A percentile compares a stretch with the other conserved stretches of the same genome.
Evolutionary conservation across 1,140 invertebrate species (phyloP).

Genomic region (Linepithema humile): DNA sequence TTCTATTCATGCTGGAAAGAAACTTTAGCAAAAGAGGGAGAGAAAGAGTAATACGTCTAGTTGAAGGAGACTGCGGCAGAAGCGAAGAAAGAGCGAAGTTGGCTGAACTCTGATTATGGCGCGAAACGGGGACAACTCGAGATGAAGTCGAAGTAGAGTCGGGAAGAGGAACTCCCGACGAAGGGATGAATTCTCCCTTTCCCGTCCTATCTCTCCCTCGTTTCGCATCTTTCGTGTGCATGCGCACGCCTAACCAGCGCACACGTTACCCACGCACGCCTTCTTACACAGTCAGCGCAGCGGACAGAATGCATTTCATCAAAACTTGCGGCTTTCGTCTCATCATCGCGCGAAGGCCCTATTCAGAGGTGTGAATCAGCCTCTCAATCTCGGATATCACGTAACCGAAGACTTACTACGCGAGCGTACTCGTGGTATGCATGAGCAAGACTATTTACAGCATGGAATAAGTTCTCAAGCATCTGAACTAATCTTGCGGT

Average conservation of each 20-base stretch:
- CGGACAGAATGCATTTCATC: constrained; percentile 70
- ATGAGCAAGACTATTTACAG: constrained; percentile 23
- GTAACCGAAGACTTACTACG: constrained; percentile 13
- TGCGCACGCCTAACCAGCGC: not conserved
- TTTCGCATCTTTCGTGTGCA: not conserved
- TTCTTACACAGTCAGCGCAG: constrained; percentile 34
- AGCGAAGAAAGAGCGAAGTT: constrained; percentile 25
- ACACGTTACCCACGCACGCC: constrained; percentile 26
- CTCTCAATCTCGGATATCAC: constrained; percentile 46
- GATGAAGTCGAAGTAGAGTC: constrained; percentile 29
- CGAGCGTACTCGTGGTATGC: not conserved
- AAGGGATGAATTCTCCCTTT: constrained; percentile 39
- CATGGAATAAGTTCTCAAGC: constrained; percentile 27
- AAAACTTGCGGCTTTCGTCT: constrained; percentile 70
- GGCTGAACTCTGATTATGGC: constrained; percentile 53
- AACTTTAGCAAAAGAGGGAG: constrained; percentile 7
- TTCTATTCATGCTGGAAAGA: constrained; percentile 38
- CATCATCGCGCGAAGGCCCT: not conserved
- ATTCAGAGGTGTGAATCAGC: constrained; percentile 41
- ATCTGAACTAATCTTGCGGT: constrained; percentile 3
- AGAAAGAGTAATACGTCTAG: constrained; percentile 49
- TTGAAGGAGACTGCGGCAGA: constrained; percentile 24
- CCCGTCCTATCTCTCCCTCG: not conserved
- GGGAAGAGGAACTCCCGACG: constrained; percentile 17
- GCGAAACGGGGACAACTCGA: constrained; percentile 45